phyloP scores from a whole-genome alignment of 2,113 vertebrate genomes.

The Alectura lathami region DNA sequence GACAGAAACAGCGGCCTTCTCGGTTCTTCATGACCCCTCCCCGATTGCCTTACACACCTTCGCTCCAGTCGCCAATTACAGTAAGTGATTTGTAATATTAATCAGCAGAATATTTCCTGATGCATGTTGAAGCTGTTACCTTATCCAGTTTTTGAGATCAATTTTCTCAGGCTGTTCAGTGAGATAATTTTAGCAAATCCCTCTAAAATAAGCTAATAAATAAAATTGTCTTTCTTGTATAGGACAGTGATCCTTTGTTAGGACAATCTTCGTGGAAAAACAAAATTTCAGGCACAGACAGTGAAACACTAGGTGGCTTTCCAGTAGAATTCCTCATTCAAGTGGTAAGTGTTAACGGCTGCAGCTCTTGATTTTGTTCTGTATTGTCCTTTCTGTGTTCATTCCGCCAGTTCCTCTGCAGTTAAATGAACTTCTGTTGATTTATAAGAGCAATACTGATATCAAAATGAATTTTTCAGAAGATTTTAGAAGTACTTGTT shows the following conservation, averaged over 20 bases:
- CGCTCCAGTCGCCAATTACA: conserved; percentile 87
- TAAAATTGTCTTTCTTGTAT: conserved; percentile 26
- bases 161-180: not conserved
- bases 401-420: not conserved
- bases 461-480: not conserved
- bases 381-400: not conserved
- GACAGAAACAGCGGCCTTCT: conserved; percentile 93
- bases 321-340: conserved; percentile 98
- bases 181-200: not conserved
- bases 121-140: not conserved
- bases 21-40: conserved; percentile 93
- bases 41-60: conserved; percentile 83
- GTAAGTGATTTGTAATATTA: conserved; percentile 67
- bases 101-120: not conserved
- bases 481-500: not conserved
- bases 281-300: conserved; percentile 89
- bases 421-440: not conserved
- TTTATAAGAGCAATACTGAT: not conserved
- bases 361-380: not conserved
- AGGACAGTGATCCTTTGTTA: conserved; percentile 94
- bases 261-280: conserved; percentile 93
- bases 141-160: not conserved
- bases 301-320: conserved; percentile 95
- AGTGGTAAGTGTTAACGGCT: conserved; percentile 87
- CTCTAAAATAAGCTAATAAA: not conserved